These are phyloP conservation scores for Caenorhabditis angaria DNA, from an alignment of 2,888 invertebrate genomes.

Conservation along the genomic window DNA sequence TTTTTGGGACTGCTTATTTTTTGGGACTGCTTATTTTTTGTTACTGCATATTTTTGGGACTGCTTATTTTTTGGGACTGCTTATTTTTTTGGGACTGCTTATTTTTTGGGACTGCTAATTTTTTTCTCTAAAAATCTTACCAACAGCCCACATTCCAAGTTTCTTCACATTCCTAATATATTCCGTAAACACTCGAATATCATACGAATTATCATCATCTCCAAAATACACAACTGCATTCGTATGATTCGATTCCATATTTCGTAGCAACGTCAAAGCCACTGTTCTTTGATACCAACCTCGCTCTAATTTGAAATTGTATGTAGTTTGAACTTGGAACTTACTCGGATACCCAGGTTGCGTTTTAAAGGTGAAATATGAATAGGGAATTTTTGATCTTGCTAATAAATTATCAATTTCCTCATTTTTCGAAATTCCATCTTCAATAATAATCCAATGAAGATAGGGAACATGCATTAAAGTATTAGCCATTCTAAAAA, in stretches of 20 bases:
- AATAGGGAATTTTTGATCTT: conserved; percentile 41
- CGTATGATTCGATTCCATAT: conserved; percentile 31
- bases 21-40: not conserved
- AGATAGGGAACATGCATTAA: conserved; percentile 47
- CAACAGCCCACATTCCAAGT: conserved; percentile 54
- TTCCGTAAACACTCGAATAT: conserved; percentile 44
- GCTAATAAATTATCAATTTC: conserved; percentile 40
- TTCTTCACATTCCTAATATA: conserved; percentile 50
- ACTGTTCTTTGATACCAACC: conserved; percentile 64
- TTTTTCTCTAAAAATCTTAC: conserved; percentile 19
- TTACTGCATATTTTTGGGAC: too few relatives aligned
- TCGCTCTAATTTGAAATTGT: conserved; percentile 27
- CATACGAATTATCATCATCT: conserved; percentile 56
- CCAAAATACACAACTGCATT: conserved; percentile 52
- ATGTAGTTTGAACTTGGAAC: not conserved
- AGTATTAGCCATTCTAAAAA: conserved; percentile 60
- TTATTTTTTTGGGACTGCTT: not conserved
- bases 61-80: not conserved
- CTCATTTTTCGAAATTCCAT: conserved; percentile 27
- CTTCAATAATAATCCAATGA: conserved; percentile 61
- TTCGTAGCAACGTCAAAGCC: conserved; percentile 52
- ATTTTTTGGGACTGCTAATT: not conserved
- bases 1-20: not conserved
- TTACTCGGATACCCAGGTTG: conserved; percentile 52
- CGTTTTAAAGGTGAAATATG: conserved; percentile 51